These are phyloP conservation scores for Micropterix aruncella DNA, from an alignment of 2,888 invertebrate genomes.

Conservation along the genomic window DNA sequence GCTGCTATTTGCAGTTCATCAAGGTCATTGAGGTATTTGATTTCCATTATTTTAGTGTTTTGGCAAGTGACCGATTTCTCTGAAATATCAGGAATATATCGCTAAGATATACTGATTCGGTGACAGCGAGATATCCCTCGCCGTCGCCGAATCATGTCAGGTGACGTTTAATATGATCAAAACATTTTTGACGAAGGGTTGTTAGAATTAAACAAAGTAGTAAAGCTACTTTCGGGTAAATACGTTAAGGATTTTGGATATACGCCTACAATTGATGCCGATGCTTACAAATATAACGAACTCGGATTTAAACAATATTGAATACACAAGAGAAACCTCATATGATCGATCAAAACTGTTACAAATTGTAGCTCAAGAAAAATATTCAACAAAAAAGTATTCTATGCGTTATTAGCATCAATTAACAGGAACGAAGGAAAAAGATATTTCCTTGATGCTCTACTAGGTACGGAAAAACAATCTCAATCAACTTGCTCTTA, in stretches of 20 bases:
- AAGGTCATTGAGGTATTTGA: not conserved
- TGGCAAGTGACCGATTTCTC: not conserved
- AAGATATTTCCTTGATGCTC: not conserved
- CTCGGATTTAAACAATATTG: constrained; percentile 1
- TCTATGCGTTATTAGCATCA: not conserved
- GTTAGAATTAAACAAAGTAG: not conserved
- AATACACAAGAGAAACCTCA: constrained; percentile 8
- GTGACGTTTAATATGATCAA: not conserved
- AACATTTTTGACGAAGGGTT: not conserved
- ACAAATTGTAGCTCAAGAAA: constrained; percentile 7
- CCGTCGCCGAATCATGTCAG: no score
- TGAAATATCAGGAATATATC: not conserved
- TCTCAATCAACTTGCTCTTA: not conserved
- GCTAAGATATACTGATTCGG: no score
- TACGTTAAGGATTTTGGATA: not conserved
- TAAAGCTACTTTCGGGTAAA: not conserved
- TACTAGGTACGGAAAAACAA: not conserved
- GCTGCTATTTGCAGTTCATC: not conserved
- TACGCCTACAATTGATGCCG: no score
- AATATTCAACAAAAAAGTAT: constrained; percentile 4
- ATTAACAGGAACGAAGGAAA: not conserved
- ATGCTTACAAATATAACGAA: not conserved
- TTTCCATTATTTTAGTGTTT: not conserved
- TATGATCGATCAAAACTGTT: constrained; percentile 7
- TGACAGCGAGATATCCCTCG: no score